Conservation (phyloP, 2,888 invertebrate species). For the Sceliomorpha sp. region DNA sequence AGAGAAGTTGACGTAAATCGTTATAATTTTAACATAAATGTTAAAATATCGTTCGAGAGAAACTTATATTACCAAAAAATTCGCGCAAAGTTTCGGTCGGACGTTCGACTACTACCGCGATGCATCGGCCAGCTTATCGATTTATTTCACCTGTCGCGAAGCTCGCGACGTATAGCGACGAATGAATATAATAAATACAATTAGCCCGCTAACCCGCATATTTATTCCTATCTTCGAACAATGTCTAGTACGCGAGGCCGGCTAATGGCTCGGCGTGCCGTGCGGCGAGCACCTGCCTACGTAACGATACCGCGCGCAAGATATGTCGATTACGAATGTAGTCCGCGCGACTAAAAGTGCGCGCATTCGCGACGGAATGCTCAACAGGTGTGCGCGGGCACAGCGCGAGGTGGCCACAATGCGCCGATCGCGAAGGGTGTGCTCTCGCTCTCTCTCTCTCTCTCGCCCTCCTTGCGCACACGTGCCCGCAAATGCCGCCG, state of each 20-base stretch:
- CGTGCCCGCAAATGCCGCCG: neutral
- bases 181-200: conserved; percentile 23
- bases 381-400: conserved; percentile 78
- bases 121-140: no score
- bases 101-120: no score
- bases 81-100: no score
- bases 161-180: conserved; percentile 6
- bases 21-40: no score
- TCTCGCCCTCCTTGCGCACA: no score
- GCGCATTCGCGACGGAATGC: conserved; percentile 71
- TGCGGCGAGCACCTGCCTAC: conserved; percentile 52
- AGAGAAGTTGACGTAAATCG: no score
- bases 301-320: conserved; percentile 37
- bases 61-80: no score
- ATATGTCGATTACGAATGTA: conserved; percentile 34
- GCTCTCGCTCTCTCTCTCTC: conserved; percentile 9
- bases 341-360: conserved; percentile 40
- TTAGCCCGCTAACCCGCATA: conserved; percentile 50
- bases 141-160: conserved; percentile 7
- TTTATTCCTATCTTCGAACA: conserved; percentile 43
- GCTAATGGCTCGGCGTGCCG: conserved; percentile 27
- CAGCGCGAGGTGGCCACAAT: conserved; percentile 16
- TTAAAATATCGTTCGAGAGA: no score
- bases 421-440: conserved; percentile 30
- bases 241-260: conserved; percentile 47